Conservation (phyloP, 2,888 invertebrate genomes). For the Drosophila bunnanda region DNA sequence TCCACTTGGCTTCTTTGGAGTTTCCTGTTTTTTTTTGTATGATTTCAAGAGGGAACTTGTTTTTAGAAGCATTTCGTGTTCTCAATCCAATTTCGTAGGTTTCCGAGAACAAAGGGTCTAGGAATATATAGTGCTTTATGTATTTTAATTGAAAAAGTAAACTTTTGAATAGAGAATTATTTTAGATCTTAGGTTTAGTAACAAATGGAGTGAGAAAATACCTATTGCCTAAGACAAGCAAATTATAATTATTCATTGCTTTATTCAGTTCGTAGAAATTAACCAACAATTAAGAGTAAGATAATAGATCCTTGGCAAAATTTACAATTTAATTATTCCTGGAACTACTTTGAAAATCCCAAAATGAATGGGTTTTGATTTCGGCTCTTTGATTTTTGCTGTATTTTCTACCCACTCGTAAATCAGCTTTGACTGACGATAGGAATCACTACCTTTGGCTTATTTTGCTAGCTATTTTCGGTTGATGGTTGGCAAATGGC, state of each 20-base stretch:
- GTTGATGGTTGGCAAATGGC: constrained; percentile 38
- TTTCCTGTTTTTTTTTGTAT: constrained; percentile 26
- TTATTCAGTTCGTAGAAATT: neutral
- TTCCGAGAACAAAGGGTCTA: neutral
- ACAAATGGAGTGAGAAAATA: too few relatives aligned
- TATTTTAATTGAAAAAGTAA: neutral
- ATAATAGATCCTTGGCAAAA: neutral
- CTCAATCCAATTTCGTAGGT: neutral
- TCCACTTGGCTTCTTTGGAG: constrained; percentile 4
- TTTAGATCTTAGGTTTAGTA: too few relatives aligned
- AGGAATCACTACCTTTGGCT: constrained; percentile 9
- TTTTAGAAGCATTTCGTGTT: neutral
- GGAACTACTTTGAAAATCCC: neutral
- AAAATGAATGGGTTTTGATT: neutral
- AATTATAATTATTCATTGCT: neutral
- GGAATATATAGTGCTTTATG: neutral
- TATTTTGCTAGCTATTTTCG: constrained; percentile 13
- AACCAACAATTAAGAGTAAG: neutral
- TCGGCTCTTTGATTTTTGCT: neutral
- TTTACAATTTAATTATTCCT: constrained; percentile 1
- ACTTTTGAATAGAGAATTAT: neutral
- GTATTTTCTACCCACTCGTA: constrained; percentile 6
- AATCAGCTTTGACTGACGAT: constrained; percentile 5
- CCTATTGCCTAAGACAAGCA: too few relatives aligned
- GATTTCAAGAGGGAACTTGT: constrained; percentile 3